Evolutionary conservation across 2,888 invertebrate species (phyloP).

Genomic region (Tribolium freemani): DNA sequence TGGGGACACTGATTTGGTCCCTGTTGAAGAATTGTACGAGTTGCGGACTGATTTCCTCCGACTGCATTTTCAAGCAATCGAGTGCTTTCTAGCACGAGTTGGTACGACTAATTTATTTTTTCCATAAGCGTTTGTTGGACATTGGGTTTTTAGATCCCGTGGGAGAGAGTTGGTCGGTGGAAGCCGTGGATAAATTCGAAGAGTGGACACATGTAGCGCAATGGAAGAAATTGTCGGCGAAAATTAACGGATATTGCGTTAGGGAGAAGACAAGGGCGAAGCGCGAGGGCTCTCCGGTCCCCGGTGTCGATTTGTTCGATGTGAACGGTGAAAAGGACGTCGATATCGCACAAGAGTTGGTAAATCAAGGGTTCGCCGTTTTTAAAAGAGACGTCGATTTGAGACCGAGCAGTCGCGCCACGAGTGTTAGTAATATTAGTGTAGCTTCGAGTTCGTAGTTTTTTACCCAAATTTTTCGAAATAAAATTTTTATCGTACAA

Average conservation of each 20-base stretch:
- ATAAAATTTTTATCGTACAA: neutral
- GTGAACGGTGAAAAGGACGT: conserved; percentile 75
- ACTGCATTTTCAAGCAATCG: conserved; percentile 87
- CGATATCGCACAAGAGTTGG: conserved; percentile 75
- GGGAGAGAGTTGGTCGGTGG: conserved; percentile 74
- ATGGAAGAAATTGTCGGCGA: conserved; percentile 85
- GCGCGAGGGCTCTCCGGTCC: conserved; percentile 80
- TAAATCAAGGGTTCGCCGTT: conserved; percentile 74
- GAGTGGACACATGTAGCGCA: conserved; percentile 81
- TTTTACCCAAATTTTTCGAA: conserved; percentile 6
- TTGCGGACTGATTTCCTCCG: conserved; percentile 82
- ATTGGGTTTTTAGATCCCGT: conserved; percentile 60
- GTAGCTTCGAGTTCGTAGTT: conserved; percentile 56
- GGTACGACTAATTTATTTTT: conserved; percentile 61
- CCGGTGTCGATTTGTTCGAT: conserved; percentile 83
- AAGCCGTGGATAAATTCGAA: conserved; percentile 78
- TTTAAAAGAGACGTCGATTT: conserved; percentile 59
- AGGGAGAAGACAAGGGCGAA: conserved; percentile 67
- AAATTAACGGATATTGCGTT: conserved; percentile 81
- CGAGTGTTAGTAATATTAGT: conserved; percentile 62
- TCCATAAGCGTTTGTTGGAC: neutral
- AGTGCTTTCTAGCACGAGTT: conserved; percentile 85
- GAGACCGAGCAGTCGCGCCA: conserved; percentile 54
- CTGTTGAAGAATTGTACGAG: conserved; percentile 77
- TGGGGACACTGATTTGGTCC: conserved; percentile 82